Conservation (phyloP, 2,888 invertebrate genomes). For the Thereva nobilitata region DNA sequence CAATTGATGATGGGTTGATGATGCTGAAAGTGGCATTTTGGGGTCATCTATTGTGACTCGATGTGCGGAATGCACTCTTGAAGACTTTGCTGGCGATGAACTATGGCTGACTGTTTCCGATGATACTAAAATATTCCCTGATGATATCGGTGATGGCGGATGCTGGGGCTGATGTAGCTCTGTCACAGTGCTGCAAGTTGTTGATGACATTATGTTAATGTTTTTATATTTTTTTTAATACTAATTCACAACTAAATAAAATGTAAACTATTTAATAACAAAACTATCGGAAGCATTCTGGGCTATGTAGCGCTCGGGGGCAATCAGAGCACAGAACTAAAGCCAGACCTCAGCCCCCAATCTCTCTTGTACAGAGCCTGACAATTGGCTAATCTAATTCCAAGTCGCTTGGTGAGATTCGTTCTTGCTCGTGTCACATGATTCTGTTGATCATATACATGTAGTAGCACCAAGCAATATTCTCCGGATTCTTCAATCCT, state of each 20-base stretch:
- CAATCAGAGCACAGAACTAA: slow-evolving; percentile 23
- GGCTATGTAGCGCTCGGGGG: slow-evolving; percentile 16
- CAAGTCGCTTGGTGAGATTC: slow-evolving; percentile 20
- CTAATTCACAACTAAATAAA: neutral
- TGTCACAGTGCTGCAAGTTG: slow-evolving; percentile 44
- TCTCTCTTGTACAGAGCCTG: slow-evolving; percentile 12
- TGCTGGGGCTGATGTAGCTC: slow-evolving; percentile 56
- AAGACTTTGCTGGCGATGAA: slow-evolving; percentile 62
- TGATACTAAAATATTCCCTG: slow-evolving; percentile 74
- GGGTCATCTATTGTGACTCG: slow-evolving; percentile 58
- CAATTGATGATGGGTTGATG: slow-evolving; percentile 51
- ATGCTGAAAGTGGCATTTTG: slow-evolving; percentile 51
- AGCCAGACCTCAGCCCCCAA: slow-evolving; percentile 13
- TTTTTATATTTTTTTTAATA: too few species aligned
- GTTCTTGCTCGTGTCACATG: slow-evolving; percentile 23
- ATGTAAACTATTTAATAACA: slow-evolving; percentile 19
- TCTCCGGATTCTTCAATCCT: neutral
- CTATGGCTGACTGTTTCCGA: slow-evolving; percentile 75
- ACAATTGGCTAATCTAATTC: slow-evolving; percentile 32
- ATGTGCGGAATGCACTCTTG: slow-evolving; percentile 52
- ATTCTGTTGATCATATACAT: neutral
- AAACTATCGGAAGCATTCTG: slow-evolving; percentile 11
- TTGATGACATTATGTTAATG: slow-evolving; percentile 35
- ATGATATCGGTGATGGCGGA: slow-evolving; percentile 75
- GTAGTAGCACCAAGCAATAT: slow-evolving; percentile 4